Percentiles rank a stretch among this genome's conserved stretches.
Evolutionary conservation across 2,888 invertebrate genomes (phyloP).

Genomic region (Caenorhabditis sp.): DNA sequence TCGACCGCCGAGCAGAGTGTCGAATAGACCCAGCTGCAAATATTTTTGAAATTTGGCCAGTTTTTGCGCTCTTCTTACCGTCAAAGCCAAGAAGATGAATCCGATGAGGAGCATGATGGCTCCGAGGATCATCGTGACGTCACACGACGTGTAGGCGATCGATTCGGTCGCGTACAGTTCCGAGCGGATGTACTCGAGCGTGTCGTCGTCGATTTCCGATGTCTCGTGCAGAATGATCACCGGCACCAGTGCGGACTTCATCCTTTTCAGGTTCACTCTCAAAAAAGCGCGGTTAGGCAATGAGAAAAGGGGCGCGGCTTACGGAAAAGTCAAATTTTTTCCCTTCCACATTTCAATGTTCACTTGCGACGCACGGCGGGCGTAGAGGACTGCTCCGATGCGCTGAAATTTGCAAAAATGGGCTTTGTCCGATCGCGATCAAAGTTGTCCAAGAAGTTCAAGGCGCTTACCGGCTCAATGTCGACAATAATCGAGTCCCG

Average conservation of each 20-base stretch:
- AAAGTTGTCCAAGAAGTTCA: background rate
- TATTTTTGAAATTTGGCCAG: background rate
- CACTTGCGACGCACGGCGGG: conserved; percentile 67
- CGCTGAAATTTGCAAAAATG: conserved; percentile 59
- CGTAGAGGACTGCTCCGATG: conserved; percentile 64
- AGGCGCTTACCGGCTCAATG: conserved; percentile 73
- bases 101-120: conserved; percentile 41
- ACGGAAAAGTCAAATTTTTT: conserved; percentile 74
- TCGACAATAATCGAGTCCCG: conserved; percentile 75
- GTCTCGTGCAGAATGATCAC: conserved; percentile 66
- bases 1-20: conserved; percentile 9
- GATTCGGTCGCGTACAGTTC: conserved; percentile 65
- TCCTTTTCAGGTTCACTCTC: conserved; percentile 65
- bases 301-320: conserved; percentile 47
- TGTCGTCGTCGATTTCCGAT: conserved; percentile 72
- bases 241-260: conserved; percentile 72
- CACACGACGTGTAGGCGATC: conserved; percentile 38
- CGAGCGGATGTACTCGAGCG: conserved; percentile 64
- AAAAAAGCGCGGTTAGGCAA: background rate
- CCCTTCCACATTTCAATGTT: conserved; percentile 78
- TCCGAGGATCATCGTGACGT: conserved; percentile 47
- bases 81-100: conserved; percentile 35
- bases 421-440: no score
- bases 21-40: conserved; percentile 51
- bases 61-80: conserved; percentile 13